phyloP scores from a whole-genome alignment of 1,140 invertebrate genomes.

The Delia radicum region DNA sequence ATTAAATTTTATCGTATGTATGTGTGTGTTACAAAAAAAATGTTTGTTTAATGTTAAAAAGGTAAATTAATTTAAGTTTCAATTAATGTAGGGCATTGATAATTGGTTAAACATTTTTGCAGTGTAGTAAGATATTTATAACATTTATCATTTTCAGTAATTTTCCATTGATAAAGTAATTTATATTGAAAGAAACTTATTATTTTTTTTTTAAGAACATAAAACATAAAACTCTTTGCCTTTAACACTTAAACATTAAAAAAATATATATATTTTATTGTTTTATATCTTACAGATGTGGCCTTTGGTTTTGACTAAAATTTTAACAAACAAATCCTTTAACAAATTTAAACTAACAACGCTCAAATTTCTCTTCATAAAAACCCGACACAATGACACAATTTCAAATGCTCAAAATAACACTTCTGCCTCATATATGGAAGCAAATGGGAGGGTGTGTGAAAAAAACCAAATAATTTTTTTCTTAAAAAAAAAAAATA shows the following conservation, averaged over 20 bases:
- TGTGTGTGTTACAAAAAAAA: not conserved
- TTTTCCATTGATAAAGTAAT: not conserved
- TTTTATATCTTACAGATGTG: constrained; percentile 55
- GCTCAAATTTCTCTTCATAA: constrained; percentile 25
- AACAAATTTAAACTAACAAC: constrained; percentile 31
- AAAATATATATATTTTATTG: constrained; percentile 27
- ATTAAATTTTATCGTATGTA: not conserved
- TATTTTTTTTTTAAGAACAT: not conserved
- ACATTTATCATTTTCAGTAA: not conserved
- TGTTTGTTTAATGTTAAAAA: not conserved
- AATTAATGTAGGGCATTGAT: too few species aligned
- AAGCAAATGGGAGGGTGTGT: constrained; percentile 44
- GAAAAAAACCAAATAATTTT: constrained; percentile 2
- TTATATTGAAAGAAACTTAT: not conserved
- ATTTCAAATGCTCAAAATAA: constrained; percentile 24
- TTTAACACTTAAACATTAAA: not conserved
- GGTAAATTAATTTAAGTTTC: not conserved
- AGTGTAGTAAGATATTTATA: too few species aligned
- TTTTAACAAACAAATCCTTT: constrained; percentile 30
- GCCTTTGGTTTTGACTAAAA: constrained; percentile 56
- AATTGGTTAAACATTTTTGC: not conserved
- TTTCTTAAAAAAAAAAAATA: not conserved
- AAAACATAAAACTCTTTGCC: too few species aligned
- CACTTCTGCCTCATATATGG: constrained; percentile 13
- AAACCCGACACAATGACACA: constrained; percentile 34